These are phyloP conservation scores for Lampris megalopsis DNA, from an alignment of 2,113 vertebrate species.

Conservation along the genomic window DNA sequence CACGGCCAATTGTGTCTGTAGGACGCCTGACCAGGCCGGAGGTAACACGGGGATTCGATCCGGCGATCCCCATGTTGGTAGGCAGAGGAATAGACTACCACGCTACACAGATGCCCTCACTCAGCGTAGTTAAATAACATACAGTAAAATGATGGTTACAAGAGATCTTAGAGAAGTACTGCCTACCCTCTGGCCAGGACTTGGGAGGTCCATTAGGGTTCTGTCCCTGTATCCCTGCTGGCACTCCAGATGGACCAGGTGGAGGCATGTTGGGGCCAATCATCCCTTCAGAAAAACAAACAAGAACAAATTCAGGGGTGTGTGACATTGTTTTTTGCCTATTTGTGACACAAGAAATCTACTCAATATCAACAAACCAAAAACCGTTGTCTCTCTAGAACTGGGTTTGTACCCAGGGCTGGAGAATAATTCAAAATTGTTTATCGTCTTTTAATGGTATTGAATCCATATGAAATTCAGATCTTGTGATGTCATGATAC, in stretches of 20 bases:
- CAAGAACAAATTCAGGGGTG: no score
- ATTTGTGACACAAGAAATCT: no score
- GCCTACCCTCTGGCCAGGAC: constrained; percentile 93
- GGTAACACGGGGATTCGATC: no score
- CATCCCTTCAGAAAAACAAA: constrained; percentile 82
- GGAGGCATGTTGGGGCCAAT: constrained; percentile 96
- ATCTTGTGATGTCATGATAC: no score
- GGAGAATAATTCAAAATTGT: no score
- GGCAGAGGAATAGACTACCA: neutral
- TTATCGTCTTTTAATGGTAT: no score
- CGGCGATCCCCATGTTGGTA: no score
- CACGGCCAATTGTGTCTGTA: no score
- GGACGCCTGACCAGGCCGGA: no score
- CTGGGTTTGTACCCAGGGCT: neutral
- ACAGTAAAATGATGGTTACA: neutral
- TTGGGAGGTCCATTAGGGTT: constrained; percentile 93
- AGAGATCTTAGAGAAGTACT: neutral
- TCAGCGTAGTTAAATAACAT: neutral
- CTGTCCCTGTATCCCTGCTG: constrained; percentile 92
- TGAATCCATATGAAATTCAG: no score
- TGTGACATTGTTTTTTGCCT: no score
- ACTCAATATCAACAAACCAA: no score
- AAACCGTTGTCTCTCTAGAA: neutral
- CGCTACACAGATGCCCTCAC: neutral
- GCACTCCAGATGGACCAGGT: constrained; percentile 91